Evolutionary conservation across 1,140 invertebrate species (phyloP).

Genomic region (Conopomorpha cramerella): DNA sequence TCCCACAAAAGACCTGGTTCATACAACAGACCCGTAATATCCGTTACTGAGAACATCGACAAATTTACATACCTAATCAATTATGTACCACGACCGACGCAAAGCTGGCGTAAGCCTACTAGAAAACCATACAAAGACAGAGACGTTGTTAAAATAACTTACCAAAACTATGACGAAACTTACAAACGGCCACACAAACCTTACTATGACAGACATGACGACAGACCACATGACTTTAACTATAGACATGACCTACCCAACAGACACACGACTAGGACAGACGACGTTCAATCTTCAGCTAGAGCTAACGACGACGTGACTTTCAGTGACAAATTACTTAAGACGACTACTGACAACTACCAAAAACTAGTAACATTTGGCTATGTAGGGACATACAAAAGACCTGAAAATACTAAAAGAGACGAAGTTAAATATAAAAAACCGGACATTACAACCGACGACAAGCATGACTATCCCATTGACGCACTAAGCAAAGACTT

Average conservation of each 20-base stretch:
- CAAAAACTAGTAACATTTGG: slow-evolving; percentile 47
- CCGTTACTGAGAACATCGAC: slow-evolving; percentile 48
- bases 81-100: slow-evolving; percentile 45
- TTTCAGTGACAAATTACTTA: slow-evolving; percentile 15
- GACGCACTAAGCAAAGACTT: slow-evolving; percentile 44
- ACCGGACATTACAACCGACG: slow-evolving; percentile 4
- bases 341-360: slow-evolving; percentile 35
- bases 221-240: slow-evolving; percentile 6
- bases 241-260: slow-evolving; percentile 4
- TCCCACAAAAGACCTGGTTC: slow-evolving; percentile 28
- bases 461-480: slow-evolving; percentile 11
- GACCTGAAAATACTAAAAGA: slow-evolving; percentile 1
- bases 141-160: slow-evolving; percentile 49
- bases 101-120: slow-evolving; percentile 27
- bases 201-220: slow-evolving; percentile 30
- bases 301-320: slow-evolving; percentile 31
- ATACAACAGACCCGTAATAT: slow-evolving; percentile 39
- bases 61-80: slow-evolving; percentile 53
- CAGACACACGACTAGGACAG: slow-evolving; percentile 10
- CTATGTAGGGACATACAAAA: slow-evolving; percentile 41
- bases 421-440: no score
- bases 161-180: slow-evolving; percentile 45
- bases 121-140: slow-evolving; percentile 24
- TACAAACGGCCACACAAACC: slow-evolving; percentile 47
- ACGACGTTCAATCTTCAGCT: slow-evolving; percentile 21